Evolutionary conservation across 2,888 invertebrate genomes (phyloP), one percentile per base, ranked within the genome.

Genomic region (Harpalus rufipes): DNA sequence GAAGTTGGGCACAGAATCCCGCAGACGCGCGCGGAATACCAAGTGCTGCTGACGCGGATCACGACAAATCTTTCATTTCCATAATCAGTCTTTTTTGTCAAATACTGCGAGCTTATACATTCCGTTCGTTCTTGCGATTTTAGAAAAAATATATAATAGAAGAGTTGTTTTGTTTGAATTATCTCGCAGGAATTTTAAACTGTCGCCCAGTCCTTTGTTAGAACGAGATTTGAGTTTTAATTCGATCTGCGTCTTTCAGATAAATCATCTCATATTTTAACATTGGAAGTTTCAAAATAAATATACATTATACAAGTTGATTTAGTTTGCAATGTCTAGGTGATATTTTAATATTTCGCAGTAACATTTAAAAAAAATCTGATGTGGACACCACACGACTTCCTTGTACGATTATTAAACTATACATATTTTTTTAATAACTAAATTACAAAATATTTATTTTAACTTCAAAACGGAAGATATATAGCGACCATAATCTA

Each of bases 81-180:
- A 84, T 84, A 84, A 84, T 84, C 84, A 84, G 63, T 51, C 84
- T 78, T 84, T 84, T 84, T 84, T 84, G 78, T 84, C 78, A 78
- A 84, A 84, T 65, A 84, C 78, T 63, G 44, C 68, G 56, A 65
- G 76, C 78, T 84, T 84, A 84, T 84, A 78, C 61, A 84, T 84
- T 84, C 78, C 56, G 78, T 51, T 74, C 56, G 41, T 74, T 78
- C 78, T 84, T 84, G 74, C 65, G 76, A 76, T 51, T 59, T 41
- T 56, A 84, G 58, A 83, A 83, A 83, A 83, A 63, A 81, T 63
- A 81, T 68, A 81, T 65, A 81, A 81, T 81, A 65, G 81, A 25
- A 32, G 32, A 81, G 25, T 44, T 44, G 68, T 81, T 44, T 81
- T 39, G 41, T 63, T 81, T 63, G 81, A 44, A 81, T 65, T 81